phyloP scores from a whole-genome alignment of 2,888 invertebrate genomes.

The Smittia aterrima region DNA sequence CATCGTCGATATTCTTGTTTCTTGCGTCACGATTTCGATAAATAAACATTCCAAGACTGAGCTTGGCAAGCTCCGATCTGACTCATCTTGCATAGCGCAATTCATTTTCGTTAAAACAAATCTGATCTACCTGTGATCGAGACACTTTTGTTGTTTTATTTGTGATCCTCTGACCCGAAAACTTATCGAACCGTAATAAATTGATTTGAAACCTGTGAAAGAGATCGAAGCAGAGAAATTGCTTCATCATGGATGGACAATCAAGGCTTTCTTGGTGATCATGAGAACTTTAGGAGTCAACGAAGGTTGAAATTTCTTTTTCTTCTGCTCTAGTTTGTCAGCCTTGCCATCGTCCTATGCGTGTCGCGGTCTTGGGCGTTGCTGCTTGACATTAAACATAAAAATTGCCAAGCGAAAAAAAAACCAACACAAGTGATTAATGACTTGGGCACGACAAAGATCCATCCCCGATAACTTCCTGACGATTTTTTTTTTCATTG shows the following conservation, averaged over 20 bases:
- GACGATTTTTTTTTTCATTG: neutral
- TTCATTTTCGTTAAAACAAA: neutral
- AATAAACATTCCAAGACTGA: slow-evolving; percentile 3
- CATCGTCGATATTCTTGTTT: neutral
- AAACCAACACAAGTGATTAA: neutral
- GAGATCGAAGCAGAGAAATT: neutral
- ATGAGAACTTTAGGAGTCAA: neutral
- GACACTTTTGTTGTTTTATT: neutral
- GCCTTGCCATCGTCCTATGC: neutral
- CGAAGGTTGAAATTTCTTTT: no score
- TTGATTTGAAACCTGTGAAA: neutral
- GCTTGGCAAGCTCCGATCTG: neutral
- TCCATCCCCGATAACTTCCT: neutral
- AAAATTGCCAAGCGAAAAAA: neutral
- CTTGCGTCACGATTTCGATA: neutral
- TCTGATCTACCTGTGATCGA: neutral
- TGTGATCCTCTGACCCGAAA: neutral
- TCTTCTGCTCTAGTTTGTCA: no score
- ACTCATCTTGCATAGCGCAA: neutral
- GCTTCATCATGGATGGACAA: no score
- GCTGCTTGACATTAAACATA: neutral
- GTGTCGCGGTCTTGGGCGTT: neutral
- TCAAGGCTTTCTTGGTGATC: neutral
- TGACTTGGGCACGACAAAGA: neutral
- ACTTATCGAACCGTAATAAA: neutral